phyloP scores from a whole-genome alignment of 2,888 invertebrate genomes.

The Sepiola atlantica region DNA sequence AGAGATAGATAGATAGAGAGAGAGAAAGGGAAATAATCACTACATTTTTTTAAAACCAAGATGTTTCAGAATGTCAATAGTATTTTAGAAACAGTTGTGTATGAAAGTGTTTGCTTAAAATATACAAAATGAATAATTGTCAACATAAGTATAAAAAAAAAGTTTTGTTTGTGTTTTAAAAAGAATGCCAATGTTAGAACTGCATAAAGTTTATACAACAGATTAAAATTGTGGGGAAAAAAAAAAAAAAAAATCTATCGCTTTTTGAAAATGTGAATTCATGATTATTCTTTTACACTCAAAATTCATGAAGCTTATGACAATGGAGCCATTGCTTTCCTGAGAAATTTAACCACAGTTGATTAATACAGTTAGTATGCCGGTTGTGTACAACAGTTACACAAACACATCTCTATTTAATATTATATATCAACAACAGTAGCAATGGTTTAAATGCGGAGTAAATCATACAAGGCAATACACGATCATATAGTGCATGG shows the following conservation, averaged over 20 bases:
- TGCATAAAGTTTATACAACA: slow-evolving; percentile 6
- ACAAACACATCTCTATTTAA: slow-evolving; percentile 32
- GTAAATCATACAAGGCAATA: slow-evolving; percentile 1
- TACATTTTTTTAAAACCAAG: not conserved
- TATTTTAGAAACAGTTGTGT: not conserved
- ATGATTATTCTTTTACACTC: slow-evolving; percentile 8
- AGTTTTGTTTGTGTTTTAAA: not conserved
- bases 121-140: not conserved
- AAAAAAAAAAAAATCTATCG: not conserved
- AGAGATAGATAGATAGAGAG: not conserved
- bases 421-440: slow-evolving; percentile 24
- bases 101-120: not conserved
- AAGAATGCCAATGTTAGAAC: not conserved
- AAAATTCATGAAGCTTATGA: slow-evolving; percentile 1
- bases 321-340: slow-evolving; percentile 11
- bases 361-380: slow-evolving; percentile 18
- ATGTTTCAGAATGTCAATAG: not conserved
- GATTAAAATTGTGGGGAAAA: not conserved
- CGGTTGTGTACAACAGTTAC: slow-evolving; percentile 13
- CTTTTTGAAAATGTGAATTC: not conserved
- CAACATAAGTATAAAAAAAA: not conserved
- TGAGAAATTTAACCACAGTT: slow-evolving; percentile 22
- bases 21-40: not conserved
- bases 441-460: slow-evolving; percentile 32
- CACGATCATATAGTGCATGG: not conserved